A percentile compares a stretch with the other conserved stretches of the same genome.
These are phyloP conservation scores for Bovichtus diacanthus DNA, from an alignment of 2,797 vertebrate genomes.

Conservation along the genomic window DNA sequence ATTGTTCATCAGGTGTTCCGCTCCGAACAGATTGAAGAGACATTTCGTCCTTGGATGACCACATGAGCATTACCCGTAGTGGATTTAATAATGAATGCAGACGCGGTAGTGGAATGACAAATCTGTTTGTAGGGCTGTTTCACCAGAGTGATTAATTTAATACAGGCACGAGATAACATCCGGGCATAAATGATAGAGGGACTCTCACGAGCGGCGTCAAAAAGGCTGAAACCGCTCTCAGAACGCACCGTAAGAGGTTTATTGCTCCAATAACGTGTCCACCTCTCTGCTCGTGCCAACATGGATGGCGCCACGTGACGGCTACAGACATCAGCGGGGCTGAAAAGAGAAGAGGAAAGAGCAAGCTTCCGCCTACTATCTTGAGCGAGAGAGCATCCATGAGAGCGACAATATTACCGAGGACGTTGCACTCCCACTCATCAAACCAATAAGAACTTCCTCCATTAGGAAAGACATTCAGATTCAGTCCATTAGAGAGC, in stretches of 20 bases:
- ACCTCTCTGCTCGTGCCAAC: not conserved
- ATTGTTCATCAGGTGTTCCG: constrained; percentile 46
- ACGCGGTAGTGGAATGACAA: not conserved
- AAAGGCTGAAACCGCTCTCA: constrained; percentile 5
- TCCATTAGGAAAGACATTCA: constrained; percentile 40
- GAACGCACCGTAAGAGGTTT: constrained; percentile 22
- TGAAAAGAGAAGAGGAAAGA: not conserved
- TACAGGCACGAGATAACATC: constrained; percentile 17
- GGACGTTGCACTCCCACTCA: constrained; percentile 19
- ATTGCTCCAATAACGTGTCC: not conserved
- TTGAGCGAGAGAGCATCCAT: constrained; percentile 6
- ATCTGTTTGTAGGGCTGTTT: constrained; percentile 13
- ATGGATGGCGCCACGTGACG: not conserved
- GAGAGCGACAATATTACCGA: constrained; percentile 7
- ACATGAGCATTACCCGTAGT: constrained; percentile 19
- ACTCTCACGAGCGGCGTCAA: not conserved
- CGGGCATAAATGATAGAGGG: constrained; percentile 8
- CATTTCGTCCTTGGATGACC: constrained; percentile 31
- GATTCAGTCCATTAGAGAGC: constrained; percentile 38
- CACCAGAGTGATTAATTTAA: constrained; percentile 14
- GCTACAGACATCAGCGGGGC: not conserved
- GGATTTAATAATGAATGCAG: constrained; percentile 27
- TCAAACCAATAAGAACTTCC: constrained; percentile 31
- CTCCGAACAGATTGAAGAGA: constrained; percentile 40
- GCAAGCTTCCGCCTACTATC: not conserved